These are phyloP conservation scores for Neoascia interrupta DNA, from an alignment of 2,888 invertebrate species.

Conservation along the genomic window DNA sequence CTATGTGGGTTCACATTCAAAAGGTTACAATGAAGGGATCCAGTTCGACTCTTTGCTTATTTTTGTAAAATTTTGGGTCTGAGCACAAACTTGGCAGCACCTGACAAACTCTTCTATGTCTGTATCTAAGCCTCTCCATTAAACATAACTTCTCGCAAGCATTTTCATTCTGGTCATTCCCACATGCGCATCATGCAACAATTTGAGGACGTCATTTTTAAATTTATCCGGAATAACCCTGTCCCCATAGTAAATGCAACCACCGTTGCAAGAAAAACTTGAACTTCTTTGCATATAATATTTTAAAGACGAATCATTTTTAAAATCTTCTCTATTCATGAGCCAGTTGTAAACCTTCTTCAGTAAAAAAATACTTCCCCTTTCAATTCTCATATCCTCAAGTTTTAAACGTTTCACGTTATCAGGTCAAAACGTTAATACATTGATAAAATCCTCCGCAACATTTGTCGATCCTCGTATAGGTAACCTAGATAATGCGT, in stretches of 20 bases:
- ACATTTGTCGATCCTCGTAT: too few species aligned
- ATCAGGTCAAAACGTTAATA: too few species aligned
- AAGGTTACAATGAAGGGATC: conserved; percentile 1
- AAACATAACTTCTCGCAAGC: conserved; percentile 71
- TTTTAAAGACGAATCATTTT: not conserved
- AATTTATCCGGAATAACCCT: conserved; percentile 52
- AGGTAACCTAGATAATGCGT: conserved; percentile 25
- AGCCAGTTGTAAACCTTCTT: not conserved
- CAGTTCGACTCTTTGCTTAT: not conserved
- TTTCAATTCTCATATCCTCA: too few species aligned
- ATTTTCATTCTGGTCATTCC: conserved; percentile 74
- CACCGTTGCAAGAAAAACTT: conserved; percentile 10
- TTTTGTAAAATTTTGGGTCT: conserved; percentile 16
- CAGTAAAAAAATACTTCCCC: too few species aligned
- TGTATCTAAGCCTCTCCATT: conserved; percentile 72
- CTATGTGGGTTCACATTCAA: not conserved
- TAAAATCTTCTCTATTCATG: not conserved
- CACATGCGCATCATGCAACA: conserved; percentile 69
- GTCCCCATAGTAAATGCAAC: conserved; percentile 29
- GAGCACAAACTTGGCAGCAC: conserved; percentile 45
- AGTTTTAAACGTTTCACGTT: too few species aligned
- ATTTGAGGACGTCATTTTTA: conserved; percentile 39
- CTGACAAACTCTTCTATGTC: conserved; percentile 71
- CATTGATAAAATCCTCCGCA: conserved; percentile 5
- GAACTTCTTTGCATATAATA: not conserved